phyloP scores from a whole-genome alignment of 2,797 vertebrate species.

The Margarornis squamiger region DNA sequence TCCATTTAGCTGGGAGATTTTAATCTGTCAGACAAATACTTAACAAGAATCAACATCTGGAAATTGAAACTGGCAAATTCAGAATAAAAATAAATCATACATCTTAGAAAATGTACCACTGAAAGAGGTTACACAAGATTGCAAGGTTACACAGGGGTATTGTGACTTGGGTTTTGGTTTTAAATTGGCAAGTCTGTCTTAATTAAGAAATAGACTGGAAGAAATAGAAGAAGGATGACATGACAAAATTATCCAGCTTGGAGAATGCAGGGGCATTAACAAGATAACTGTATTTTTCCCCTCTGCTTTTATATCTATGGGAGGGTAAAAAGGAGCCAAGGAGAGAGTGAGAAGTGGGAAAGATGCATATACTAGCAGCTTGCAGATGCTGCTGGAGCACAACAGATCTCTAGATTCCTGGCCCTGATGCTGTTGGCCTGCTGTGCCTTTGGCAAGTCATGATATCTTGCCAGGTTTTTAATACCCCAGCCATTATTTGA shows the following conservation, averaged over 20 bases:
- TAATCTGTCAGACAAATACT: neutral
- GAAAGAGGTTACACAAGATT: neutral
- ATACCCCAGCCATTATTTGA: conserved; percentile 11
- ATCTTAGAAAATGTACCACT: neutral
- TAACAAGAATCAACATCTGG: neutral
- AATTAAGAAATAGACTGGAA: neutral
- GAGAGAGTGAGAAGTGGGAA: neutral
- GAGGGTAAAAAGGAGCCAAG: neutral
- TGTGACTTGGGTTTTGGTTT: neutral
- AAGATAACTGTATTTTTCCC: neutral
- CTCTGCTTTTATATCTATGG: neutral
- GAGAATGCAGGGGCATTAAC: neutral
- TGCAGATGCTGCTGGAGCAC: neutral
- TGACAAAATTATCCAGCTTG: neutral
- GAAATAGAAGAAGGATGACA: neutral
- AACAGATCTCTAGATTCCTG: neutral
- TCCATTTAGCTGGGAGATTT: neutral
- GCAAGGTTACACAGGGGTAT: neutral
- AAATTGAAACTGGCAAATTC: neutral
- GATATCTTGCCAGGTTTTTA: neutral
- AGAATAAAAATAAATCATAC: neutral
- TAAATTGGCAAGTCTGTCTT: neutral
- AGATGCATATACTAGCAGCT: neutral
- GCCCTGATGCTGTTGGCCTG: neutral
- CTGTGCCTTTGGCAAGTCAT: conserved; percentile 34